Base-by-base conservation (phyloP, 2,888 invertebrate species). In the Perizoma flavofasciatum region DNA sequence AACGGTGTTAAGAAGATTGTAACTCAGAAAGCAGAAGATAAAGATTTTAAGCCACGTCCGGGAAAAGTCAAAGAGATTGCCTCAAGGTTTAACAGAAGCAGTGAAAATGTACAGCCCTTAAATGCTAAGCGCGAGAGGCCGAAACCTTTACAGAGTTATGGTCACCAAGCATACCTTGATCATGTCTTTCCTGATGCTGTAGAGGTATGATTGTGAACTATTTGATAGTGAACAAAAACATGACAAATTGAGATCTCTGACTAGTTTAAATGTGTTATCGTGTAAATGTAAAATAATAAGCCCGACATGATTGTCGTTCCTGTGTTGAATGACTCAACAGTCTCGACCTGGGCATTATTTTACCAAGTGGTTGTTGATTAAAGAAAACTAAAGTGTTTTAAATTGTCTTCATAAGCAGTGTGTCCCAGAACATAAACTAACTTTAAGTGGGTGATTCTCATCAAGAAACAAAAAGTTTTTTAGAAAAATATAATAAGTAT, bases 101-200 rank as follows among this genome's bases (percentile, higher is more conserved):
- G 82, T 70, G 79, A 78, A 61, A 85, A 77, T 61, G 74, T 73
- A 60, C 78, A 75, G 58, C 70, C 79, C 49, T 69, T 74, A 63
- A 81, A 83, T 65, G 68, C 73, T 43, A 89, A 76, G 64, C 89
- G 84, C 65, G 81, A 88, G 7, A 88, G 94, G 77, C 94, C 94
- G 40, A 94, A 92, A 74, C 94, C 94, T 8, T 75, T 94, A 62
- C 94, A 94, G 73, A 91, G 92, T 69, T 92, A 86, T 70, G 94
- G 93, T 56, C 85, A 94, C 71, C 93, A 94, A 77, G 92, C 93
- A 61, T 94, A 94, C 79, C 89, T 94, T 71, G 93, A 94, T 74
- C 94, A 94, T 69, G 89, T 94, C 66, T 94, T 94, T 74, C 94
- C 94, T 60, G 90, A 91, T 67, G 92, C 92, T 66, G 83, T 92